Evolutionary conservation across 37 sponge, comb jelly and placozoan species (phyloP).

Genomic region (Bolinopsis microptera): DNA sequence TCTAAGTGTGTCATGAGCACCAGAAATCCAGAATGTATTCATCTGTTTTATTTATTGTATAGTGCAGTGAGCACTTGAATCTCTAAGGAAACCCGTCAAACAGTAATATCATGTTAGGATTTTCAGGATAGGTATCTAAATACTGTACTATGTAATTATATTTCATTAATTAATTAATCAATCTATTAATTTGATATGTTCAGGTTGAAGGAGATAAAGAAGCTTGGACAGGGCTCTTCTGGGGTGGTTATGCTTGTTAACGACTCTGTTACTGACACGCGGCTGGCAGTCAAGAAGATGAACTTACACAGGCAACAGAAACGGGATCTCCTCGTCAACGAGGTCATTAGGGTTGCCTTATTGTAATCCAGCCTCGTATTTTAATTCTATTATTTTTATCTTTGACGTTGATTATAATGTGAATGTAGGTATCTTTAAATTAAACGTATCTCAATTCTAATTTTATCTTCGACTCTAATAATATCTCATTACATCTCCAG

Average conservation of each 20-base stretch:
- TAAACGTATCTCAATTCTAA: neutral
- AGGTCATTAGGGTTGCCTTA: conserved; percentile 68
- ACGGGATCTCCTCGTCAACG: conserved; percentile 91
- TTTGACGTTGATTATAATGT: neutral
- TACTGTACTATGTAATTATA: too few relatives aligned
- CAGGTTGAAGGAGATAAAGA: conserved; percentile 51
- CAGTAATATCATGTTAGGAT: too few relatives aligned
- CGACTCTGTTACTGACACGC: conserved; percentile 59
- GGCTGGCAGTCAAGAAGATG: conserved; percentile 92
- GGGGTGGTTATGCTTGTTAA: conserved; percentile 79
- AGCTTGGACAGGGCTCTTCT: conserved; percentile 83
- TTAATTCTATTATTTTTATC: neutral
- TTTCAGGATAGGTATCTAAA: too few relatives aligned
- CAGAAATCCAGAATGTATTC: too few relatives aligned
- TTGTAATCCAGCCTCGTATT: neutral
- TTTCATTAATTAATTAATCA: too few relatives aligned
- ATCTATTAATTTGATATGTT: too few relatives aligned
- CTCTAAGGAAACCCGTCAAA: too few relatives aligned
- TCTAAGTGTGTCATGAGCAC: too few relatives aligned
- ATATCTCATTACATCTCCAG: neutral
- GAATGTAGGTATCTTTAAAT: neutral
- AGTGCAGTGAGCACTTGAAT: too few relatives aligned
- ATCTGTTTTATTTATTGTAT: too few relatives aligned
- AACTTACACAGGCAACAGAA: conserved; percentile 86
- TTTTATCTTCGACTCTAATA: neutral